Evolutionary conservation across 1,140 invertebrate species (phyloP).

Genomic region (Listronotus oregonensis): DNA sequence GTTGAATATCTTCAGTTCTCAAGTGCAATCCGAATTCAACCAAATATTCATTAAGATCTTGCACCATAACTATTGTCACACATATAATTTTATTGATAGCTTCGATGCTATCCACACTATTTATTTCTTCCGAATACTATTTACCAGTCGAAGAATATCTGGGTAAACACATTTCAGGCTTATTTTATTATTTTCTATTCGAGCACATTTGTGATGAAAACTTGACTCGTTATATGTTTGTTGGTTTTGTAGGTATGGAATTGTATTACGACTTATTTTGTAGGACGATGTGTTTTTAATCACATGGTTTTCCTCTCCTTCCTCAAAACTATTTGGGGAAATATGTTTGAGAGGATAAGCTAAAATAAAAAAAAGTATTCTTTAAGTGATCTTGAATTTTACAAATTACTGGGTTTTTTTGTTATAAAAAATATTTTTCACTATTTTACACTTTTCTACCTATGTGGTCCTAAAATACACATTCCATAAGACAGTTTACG

Average conservation of each 20-base stretch:
- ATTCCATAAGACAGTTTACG: no score
- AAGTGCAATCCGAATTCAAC: conserved; percentile 24
- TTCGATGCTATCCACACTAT: conserved; percentile 17
- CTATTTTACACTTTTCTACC: no score
- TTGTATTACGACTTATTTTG: conserved; percentile 25
- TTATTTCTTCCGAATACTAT: conserved; percentile 27
- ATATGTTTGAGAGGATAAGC: conserved; percentile 37
- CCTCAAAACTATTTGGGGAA: conserved; percentile 20
- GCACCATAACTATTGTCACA: conserved; percentile 22
- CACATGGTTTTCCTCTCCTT: conserved; percentile 28
- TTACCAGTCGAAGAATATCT: conserved; percentile 21
- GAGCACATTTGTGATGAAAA: conserved; percentile 23
- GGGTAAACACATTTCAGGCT: conserved; percentile 29
- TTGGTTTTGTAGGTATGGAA: conserved; percentile 38
- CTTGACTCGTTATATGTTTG: conserved; percentile 22
- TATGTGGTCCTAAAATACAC: no score
- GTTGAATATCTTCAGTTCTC: conserved; percentile 37
- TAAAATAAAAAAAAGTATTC: conserved; percentile 36
- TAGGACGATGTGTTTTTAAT: conserved; percentile 25
- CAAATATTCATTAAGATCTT: conserved; percentile 35
- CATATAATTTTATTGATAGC: conserved; percentile 32
- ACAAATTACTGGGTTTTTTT: no score
- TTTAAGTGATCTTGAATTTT: conserved; percentile 13
- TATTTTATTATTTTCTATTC: conserved; percentile 26
- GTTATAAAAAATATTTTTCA: no score